These are phyloP conservation scores for Lomographa bimaculata DNA, from an alignment of 2,888 invertebrate genomes.

Conservation along the genomic window DNA sequence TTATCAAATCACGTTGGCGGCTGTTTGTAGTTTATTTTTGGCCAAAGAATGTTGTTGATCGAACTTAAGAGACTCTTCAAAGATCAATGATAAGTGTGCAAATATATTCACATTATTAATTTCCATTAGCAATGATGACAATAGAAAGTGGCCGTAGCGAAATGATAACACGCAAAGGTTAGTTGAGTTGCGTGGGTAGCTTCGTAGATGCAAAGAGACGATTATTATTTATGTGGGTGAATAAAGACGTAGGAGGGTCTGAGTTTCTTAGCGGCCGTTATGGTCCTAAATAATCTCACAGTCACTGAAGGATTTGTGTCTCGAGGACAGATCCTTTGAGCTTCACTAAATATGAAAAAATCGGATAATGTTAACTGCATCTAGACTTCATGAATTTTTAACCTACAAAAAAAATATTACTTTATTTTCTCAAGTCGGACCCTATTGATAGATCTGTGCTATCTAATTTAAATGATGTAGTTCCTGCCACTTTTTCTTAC, in stretches of 20 bases:
- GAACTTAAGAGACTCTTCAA: constrained; percentile 3
- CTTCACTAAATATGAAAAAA: no score
- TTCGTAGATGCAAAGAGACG: constrained; percentile 12
- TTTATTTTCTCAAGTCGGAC: no score
- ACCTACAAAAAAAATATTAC: no score
- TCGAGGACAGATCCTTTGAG: background rate
- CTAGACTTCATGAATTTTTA: no score
- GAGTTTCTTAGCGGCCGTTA: constrained; percentile 1
- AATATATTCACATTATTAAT: constrained; percentile 7
- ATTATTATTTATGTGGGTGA: constrained; percentile 24
- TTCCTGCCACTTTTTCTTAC: no score
- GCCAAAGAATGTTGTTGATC: constrained; percentile 14
- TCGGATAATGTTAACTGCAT: no score
- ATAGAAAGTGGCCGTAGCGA: constrained; percentile 8
- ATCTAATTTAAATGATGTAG: no score
- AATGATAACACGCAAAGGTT: constrained; percentile 22
- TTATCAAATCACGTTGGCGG: constrained; percentile 29
- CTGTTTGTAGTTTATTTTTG: constrained; percentile 29
- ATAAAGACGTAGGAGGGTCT: constrained; percentile 21
- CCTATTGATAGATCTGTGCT: no score
- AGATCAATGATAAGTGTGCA: constrained; percentile 6
- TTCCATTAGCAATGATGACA: constrained; percentile 11
- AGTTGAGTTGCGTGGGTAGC: constrained; percentile 21
- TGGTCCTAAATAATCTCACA: constrained; percentile 4
- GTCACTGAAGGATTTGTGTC: no score